phyloP scores from a whole-genome alignment of 2,797 vertebrate species.

The Heliangelus exortis region DNA sequence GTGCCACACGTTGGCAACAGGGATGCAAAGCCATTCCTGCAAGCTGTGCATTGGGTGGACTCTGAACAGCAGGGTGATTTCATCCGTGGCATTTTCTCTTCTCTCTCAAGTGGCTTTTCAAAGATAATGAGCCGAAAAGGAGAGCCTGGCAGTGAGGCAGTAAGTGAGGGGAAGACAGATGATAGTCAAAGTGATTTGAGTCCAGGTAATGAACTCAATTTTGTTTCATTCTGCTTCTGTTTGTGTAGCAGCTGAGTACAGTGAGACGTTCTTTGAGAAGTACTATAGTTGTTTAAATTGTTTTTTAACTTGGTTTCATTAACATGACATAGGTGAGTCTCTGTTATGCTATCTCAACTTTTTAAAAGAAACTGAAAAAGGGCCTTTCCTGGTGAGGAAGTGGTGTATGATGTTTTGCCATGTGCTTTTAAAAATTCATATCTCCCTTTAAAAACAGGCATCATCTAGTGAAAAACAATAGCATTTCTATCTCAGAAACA shows the following conservation, averaged over 20 bases:
- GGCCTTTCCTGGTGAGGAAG: not conserved
- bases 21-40: not conserved
- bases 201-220: slow-evolving; percentile 42
- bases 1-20: not conserved
- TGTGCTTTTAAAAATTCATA: not conserved
- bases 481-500: not conserved
- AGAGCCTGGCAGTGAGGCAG: slow-evolving; percentile 42
- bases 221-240: not conserved
- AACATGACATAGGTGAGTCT: rapidly evolving
- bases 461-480: not conserved
- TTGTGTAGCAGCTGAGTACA: not conserved
- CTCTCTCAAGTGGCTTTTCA: slow-evolving; percentile 77
- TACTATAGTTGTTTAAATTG: not conserved
- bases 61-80: slow-evolving; percentile 67
- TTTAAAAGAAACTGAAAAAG: not conserved
- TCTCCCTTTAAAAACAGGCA: not conserved
- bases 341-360: not conserved
- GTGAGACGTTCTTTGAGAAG: not conserved
- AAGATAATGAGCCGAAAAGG: slow-evolving; percentile 73
- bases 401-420: not conserved
- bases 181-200: not conserved
- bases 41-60: slow-evolving; percentile 23
- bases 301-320: not conserved
- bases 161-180: not conserved
- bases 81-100: slow-evolving; percentile 74